Base-by-base conservation (phyloP, 2,113 vertebrate genomes). In the Indri indri region DNA sequence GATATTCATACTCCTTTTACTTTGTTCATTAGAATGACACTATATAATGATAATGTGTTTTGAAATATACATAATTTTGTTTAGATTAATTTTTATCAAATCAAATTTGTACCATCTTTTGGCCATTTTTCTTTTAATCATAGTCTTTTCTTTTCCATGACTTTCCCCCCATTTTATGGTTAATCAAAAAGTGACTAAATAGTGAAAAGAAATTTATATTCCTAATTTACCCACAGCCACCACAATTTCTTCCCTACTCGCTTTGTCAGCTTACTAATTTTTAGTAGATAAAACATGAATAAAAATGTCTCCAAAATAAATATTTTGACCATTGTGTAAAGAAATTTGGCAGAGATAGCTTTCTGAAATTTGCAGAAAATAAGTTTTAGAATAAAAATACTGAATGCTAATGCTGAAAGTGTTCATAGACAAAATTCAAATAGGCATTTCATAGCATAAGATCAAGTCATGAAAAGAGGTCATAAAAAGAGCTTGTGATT, bases 381-480 rank as follows among this genome's bases (percentile, higher is more conserved):
- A 87, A 94, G 27, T 73, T 95, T 96, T 70, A 91, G 87, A 89
- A 59, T 83, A 61, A 90, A 50, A 95, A 74, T 79, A 74, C 8
- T 84, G 47, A 93, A 81, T 96, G 79, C 8, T 79, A 74, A 89
- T 96, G 30, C 82, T 93, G 40, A 98, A 98, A 94, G 79, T 97
- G 5, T 37, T 45, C 82, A 61, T 88, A 13, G 0, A 86, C 97
- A 96, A 97, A 91, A 97, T 98, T 97, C 94, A 97, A 96, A 97
- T 59, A 97, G 65, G 88, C 79, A 76, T 95, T 97, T 95, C 88
- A 93, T 65, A 97, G 73, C 82, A 37, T 59, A 89, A 95, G 65
- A 74, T 63, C 85, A 98, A 98, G 90, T 97, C 94, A 97, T 98
- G 30, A 32, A 97, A 97, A 79, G 74, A 23, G 13, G 80, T 96